Evolutionary conservation across 1,140 invertebrate genomes (phyloP).

Genomic region (Drosophila auraria): DNA sequence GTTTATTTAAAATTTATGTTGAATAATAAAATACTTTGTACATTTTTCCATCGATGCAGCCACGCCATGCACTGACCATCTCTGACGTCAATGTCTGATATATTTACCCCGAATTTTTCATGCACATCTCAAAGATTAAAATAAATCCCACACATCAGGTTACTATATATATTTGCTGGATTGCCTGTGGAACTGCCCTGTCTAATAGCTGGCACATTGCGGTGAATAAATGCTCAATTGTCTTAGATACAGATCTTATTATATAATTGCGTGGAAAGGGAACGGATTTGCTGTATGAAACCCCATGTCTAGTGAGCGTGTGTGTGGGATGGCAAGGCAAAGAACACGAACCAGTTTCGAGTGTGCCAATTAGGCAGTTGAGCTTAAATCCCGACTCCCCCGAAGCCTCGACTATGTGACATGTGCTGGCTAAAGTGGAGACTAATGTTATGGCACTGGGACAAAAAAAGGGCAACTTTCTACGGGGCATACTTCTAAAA

Average conservation of each 20-base stretch:
- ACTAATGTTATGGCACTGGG: conserved; percentile 1
- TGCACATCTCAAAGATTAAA: not conserved
- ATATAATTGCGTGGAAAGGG: conserved; percentile 29
- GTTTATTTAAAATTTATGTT: not conserved
- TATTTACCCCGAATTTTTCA: conserved; percentile 14
- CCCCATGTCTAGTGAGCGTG: conserved; percentile 11
- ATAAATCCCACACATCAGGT: conserved; percentile 2
- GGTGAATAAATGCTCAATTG: conserved; percentile 39
- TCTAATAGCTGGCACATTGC: conserved; percentile 26
- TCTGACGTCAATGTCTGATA: conserved; percentile 35
- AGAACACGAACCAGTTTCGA: conserved; percentile 55
- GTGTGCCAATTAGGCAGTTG: conserved; percentile 49
- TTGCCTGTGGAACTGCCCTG: conserved; percentile 19
- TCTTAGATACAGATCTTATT: conserved; percentile 35
- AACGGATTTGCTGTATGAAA: conserved; percentile 2
- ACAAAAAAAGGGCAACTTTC: not conserved
- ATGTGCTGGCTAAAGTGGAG: conserved; percentile 26
- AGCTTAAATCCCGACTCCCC: conserved; percentile 21
- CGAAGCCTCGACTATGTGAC: conserved; percentile 4
- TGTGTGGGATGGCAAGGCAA: conserved; percentile 24
- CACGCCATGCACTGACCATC: conserved; percentile 2
- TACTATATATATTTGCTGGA: conserved; percentile 3
- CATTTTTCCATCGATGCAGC: not conserved
- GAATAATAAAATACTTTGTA: not conserved
- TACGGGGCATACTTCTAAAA: not conserved